These are phyloP conservation scores for Leptoteleia sp. DNA, from an alignment of 1,140 invertebrate species.

Conservation along the genomic window DNA sequence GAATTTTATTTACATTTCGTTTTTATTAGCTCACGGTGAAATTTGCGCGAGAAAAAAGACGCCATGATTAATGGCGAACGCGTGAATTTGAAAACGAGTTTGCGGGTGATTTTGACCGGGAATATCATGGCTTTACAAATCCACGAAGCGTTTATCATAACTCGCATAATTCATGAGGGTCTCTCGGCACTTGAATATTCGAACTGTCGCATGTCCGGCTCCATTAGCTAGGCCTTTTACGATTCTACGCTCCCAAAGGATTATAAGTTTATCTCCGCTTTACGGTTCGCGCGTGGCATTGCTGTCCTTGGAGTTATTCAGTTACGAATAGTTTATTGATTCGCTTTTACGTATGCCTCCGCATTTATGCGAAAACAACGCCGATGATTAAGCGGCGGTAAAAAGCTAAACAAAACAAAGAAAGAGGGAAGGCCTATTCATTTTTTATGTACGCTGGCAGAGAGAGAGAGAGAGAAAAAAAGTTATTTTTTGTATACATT, in stretches of 20 bases:
- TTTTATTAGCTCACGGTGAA: conserved; percentile 36
- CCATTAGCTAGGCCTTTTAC: conserved; percentile 66
- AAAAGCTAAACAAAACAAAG: conserved; percentile 1
- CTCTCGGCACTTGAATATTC: conserved; percentile 59
- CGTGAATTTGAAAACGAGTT: conserved; percentile 50
- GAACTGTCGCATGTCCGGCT: conserved; percentile 63
- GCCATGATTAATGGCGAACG: conserved; percentile 55
- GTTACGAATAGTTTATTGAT: conserved; percentile 62
- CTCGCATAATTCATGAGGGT: conserved; percentile 67
- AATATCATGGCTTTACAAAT: conserved; percentile 52
- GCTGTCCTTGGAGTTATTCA: conserved; percentile 53
- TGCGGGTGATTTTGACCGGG: conserved; percentile 36
- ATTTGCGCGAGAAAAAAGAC: conserved; percentile 58
- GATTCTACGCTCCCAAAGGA: conserved; percentile 60
- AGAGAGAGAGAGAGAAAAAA: no score
- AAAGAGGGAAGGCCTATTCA: neutral
- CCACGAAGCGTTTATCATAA: conserved; percentile 64
- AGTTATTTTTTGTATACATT: no score
- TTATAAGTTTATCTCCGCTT: conserved; percentile 61
- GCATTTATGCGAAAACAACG: conserved; percentile 2
- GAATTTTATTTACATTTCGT: conserved; percentile 37
- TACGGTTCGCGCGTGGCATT: conserved; percentile 51
- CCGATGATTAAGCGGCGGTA: neutral
- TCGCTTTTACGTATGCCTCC: conserved; percentile 44
- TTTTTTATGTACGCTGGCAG: no score